phyloP scores from a whole-genome alignment of 2,888 invertebrate species.

The Gari tellinella region DNA sequence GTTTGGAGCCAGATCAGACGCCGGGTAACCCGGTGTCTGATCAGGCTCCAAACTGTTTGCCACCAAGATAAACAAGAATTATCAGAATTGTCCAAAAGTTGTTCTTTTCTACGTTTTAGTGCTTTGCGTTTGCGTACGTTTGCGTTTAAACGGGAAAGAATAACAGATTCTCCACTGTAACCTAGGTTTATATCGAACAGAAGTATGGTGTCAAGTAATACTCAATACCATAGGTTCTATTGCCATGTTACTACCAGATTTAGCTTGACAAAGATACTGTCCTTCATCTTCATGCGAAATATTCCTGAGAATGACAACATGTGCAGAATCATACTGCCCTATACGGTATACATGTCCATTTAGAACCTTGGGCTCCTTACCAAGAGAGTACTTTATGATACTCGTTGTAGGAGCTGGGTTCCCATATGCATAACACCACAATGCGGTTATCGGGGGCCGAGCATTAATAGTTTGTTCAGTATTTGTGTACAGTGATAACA shows the following conservation, averaged over 20 bases:
- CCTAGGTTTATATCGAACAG: no score
- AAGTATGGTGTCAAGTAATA: no score
- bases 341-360: constrained; percentile 44
- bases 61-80: no score
- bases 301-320: constrained; percentile 43
- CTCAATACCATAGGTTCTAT: constrained; percentile 23
- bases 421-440: constrained; percentile 61
- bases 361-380: constrained; percentile 21
- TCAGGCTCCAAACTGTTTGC: no score
- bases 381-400: constrained; percentile 22
- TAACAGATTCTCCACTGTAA: no score
- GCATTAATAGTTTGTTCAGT: constrained; percentile 33
- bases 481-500: constrained; percentile 43
- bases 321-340: constrained; percentile 55
- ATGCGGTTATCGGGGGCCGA: constrained; percentile 41
- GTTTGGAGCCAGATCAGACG: no score
- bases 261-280: constrained; percentile 48
- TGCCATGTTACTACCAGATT: constrained; percentile 29
- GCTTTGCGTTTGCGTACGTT: no score
- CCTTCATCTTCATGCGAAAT: constrained; percentile 30
- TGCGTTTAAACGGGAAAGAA: no score
- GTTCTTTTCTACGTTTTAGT: no score
- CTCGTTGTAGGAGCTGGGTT: constrained; percentile 53
- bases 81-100: no score
- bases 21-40: no score